Conservation (phyloP, 2,797 vertebrate species). For the Rhinogobio ventralis region DNA sequence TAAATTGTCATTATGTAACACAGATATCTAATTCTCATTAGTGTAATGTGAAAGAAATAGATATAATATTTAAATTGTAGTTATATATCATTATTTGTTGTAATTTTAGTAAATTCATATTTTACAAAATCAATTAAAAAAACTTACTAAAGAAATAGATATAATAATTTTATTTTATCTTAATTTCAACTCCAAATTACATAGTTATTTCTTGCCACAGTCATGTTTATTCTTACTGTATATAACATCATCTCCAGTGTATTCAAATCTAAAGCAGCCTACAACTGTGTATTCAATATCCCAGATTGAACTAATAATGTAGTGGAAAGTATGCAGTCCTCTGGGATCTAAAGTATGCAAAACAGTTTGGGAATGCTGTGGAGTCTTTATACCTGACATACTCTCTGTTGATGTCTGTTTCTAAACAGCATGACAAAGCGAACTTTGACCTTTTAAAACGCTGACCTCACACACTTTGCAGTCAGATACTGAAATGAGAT, state of each 20-base stretch:
- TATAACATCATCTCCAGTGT: not conserved
- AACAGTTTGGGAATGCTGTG: conserved; percentile 15
- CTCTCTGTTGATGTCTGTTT: conserved; percentile 5
- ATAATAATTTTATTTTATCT: too few species aligned
- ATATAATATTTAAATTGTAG: not conserved
- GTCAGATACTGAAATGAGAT: not conserved
- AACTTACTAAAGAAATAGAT: too few species aligned
- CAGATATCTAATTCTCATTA: not conserved
- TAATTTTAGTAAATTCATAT: not conserved
- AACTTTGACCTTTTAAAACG: conserved; percentile 18
- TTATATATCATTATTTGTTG: not conserved
- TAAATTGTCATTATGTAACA: not conserved
- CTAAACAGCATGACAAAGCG: not conserved
- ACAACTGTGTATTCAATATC: not conserved
- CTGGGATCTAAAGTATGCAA: conserved; percentile 39
- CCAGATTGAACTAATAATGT: not conserved
- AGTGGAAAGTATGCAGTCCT: conserved; percentile 44
- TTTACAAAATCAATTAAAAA: not conserved
- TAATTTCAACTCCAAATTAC: not conserved
- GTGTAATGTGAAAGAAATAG: not conserved
- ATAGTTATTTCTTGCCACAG: not conserved
- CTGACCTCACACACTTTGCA: not conserved
- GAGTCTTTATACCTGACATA: conserved; percentile 3
- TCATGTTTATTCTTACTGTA: conserved; percentile 3
- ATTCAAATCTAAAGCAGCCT: not conserved